Percentiles rank a stretch among this genome's conserved stretches.
Evolutionary conservation across 2,113 vertebrate species (phyloP).

Genomic region (Cacatua alba): DNA sequence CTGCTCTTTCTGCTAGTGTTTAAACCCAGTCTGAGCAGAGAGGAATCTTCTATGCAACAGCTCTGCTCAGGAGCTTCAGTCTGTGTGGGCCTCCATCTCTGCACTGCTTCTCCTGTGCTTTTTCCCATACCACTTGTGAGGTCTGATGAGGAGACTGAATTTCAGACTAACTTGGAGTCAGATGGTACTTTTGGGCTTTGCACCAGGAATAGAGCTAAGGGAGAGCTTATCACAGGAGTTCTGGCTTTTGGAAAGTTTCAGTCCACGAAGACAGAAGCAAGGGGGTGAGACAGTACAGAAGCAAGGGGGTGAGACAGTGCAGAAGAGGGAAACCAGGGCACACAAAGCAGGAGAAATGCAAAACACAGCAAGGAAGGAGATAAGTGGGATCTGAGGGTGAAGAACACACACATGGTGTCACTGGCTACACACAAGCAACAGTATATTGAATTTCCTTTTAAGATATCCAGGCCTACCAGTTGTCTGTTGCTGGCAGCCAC

Average conservation of each 20-base stretch:
- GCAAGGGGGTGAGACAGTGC: background rate
- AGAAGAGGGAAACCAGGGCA: background rate
- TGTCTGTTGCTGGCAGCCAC: fast-evolving
- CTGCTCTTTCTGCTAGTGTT: background rate
- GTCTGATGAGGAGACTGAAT: background rate
- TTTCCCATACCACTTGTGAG: background rate
- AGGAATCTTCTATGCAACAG: background rate
- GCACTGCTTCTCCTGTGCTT: background rate
- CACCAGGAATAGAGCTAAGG: background rate
- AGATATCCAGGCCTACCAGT: background rate
- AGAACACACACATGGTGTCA: background rate
- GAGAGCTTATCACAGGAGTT: background rate
- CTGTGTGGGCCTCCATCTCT: background rate
- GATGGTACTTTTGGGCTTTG: background rate
- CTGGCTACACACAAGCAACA: background rate
- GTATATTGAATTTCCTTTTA: background rate
- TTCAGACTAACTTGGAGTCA: background rate
- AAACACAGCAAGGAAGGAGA: background rate
- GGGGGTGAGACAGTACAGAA: background rate
- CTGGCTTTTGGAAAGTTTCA: background rate
- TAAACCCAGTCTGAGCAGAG: background rate
- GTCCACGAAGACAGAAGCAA: background rate
- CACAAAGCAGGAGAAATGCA: background rate
- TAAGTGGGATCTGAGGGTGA: background rate
- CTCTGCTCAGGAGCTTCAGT: background rate